A percentile compares a stretch with the other conserved stretches of the same genome.
These are phyloP conservation scores for Orchestes rusci DNA, from an alignment of 2,888 invertebrate species.

Conservation along the genomic window DNA sequence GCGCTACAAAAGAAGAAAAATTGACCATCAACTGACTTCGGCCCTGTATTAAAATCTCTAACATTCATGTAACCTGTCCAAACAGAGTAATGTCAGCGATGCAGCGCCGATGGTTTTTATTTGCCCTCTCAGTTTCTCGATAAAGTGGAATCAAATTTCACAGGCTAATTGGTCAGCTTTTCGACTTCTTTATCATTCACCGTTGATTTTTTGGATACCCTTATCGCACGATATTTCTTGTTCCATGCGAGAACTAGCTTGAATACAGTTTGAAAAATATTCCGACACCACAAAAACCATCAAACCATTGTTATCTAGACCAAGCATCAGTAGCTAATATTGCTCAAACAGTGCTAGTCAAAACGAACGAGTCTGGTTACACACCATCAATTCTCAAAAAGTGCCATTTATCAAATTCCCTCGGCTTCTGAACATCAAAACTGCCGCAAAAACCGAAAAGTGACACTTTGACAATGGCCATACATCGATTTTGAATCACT, in stretches of 20 bases:
- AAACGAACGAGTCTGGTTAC: too few relatives aligned
- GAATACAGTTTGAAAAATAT: background rate
- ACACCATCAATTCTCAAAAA: too few relatives aligned
- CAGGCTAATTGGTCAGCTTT: conserved; percentile 23
- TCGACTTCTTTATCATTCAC: conserved; percentile 23
- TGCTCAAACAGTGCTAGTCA: too few relatives aligned
- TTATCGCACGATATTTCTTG: conserved; percentile 13
- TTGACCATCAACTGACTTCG: conserved; percentile 25
- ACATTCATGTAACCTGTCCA: conserved; percentile 38
- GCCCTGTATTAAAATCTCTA: conserved; percentile 33
- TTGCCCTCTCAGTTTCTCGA: conserved; percentile 24
- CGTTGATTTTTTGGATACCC: conserved; percentile 14
- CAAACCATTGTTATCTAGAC: too few relatives aligned
- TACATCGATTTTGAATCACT: too few relatives aligned
- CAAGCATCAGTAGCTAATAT: too few relatives aligned
- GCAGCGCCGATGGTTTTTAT: conserved; percentile 24
- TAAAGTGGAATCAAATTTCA: conserved; percentile 33
- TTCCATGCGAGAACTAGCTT: background rate
- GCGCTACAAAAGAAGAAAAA: too few relatives aligned
- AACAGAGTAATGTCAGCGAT: conserved; percentile 37
- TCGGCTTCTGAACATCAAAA: too few relatives aligned
- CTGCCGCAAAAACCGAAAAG: too few relatives aligned
- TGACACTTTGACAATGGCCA: too few relatives aligned
- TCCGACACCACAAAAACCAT: too few relatives aligned
- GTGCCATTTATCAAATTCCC: too few relatives aligned